Percentiles rank a stretch among this genome's conserved stretches.
phyloP scores from a whole-genome alignment of 2,888 invertebrate species.

The Yponomeuta evonymella region DNA sequence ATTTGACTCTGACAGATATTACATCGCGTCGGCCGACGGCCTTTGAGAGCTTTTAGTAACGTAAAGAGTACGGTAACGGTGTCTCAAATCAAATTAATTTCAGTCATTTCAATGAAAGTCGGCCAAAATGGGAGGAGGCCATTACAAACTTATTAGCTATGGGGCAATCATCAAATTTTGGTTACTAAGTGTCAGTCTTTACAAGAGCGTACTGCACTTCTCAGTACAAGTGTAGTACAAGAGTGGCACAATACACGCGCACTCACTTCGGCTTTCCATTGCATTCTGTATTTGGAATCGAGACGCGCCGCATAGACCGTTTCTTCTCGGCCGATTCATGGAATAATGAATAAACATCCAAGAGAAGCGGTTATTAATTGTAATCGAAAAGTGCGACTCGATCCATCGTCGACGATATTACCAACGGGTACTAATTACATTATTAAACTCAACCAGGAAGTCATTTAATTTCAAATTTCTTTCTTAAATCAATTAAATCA shows the following conservation, averaged over 20 bases:
- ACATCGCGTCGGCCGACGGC: too few relatives aligned
- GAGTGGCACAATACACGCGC: background rate
- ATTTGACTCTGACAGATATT: too few relatives aligned
- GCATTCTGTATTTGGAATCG: constrained; percentile 42
- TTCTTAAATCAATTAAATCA: too few relatives aligned
- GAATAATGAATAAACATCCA: constrained; percentile 31
- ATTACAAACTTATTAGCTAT: too few relatives aligned
- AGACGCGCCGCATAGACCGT: constrained; percentile 25
- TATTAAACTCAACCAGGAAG: too few relatives aligned
- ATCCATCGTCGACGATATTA: background rate
- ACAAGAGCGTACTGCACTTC: background rate
- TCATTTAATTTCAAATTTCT: too few relatives aligned
- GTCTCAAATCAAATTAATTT: too few relatives aligned
- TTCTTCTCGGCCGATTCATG: constrained; percentile 40
- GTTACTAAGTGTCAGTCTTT: background rate
- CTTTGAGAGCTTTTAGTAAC: too few relatives aligned
- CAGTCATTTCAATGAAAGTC: too few relatives aligned
- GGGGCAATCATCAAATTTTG: background rate
- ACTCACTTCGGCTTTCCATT: constrained; percentile 43
- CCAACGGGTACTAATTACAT: background rate
- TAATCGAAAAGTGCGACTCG: background rate
- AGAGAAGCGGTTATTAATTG: constrained; percentile 27
- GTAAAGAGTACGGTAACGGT: too few relatives aligned
- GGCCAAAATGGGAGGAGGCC: too few relatives aligned
- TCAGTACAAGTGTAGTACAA: background rate